A percentile compares a stretch with the other conserved stretches of the same genome.
phyloP scores from a whole-genome alignment of 53 echinoderm and acorn worm species.

The Astropecten irregularis region DNA sequence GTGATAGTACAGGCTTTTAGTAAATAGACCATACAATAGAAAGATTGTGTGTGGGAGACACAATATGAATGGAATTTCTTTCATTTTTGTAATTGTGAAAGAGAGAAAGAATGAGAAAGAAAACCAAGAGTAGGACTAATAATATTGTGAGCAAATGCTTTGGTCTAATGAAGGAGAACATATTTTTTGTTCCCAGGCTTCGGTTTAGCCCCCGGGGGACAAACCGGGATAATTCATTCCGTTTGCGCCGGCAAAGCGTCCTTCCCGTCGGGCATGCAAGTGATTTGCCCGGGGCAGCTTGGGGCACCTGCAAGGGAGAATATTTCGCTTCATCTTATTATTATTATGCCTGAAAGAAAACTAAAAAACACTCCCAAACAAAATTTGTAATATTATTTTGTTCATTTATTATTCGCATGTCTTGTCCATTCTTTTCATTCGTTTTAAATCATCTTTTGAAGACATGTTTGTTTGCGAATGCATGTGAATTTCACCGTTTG shows the following conservation, averaged over 20 bases:
- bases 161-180: conserved; percentile 31
- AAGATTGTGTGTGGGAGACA: too few relatives aligned
- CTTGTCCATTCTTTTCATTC: not conserved
- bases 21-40: too few relatives aligned
- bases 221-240: conserved; percentile 51
- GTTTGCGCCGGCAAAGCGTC: conserved; percentile 41
- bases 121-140: too few relatives aligned
- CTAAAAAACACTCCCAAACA: not conserved
- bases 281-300: conserved; percentile 3
- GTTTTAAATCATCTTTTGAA: too few relatives aligned
- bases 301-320: conserved; percentile 50
- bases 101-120: too few relatives aligned
- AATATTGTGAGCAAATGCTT: conserved; percentile 3
- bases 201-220: conserved; percentile 21
- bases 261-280: not conserved
- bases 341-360: too few relatives aligned
- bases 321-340: too few relatives aligned
- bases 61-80: too few relatives aligned
- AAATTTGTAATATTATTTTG: not conserved
- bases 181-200: not conserved
- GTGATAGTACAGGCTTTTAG: too few relatives aligned
- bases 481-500: too few relatives aligned
- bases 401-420: not conserved
- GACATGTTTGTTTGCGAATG: too few relatives aligned
- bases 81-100: too few relatives aligned